phyloP scores from a whole-genome alignment of 1,140 invertebrate genomes.

The Musca vetustissima region DNA sequence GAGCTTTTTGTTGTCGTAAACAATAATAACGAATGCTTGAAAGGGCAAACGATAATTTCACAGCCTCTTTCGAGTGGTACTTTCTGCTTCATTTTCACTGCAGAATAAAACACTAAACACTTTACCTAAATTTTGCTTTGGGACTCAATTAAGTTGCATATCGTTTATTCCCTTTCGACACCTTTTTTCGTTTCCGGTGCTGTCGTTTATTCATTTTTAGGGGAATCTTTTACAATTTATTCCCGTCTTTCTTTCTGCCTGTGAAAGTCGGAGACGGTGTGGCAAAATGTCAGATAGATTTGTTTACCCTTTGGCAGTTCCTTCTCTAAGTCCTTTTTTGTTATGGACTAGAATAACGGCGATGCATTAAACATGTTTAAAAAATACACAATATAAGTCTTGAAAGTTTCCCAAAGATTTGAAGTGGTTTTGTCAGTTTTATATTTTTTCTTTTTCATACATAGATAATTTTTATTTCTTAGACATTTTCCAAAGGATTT shows the following conservation, averaged over 20 bases:
- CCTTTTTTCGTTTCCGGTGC: conserved; percentile 3
- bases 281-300: conserved; percentile 9
- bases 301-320: conserved; percentile 15
- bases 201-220: not conserved
- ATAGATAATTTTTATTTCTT: conserved; percentile 18
- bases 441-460: not conserved
- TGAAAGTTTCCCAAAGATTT: conserved; percentile 9
- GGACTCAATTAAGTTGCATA: conserved; percentile 13
- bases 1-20: not conserved
- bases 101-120: conserved; percentile 2
- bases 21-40: conserved; percentile 7
- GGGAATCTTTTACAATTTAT: conserved; percentile 7
- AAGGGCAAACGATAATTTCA: not conserved
- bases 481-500: not conserved
- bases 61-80: not conserved
- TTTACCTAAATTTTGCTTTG: conserved; percentile 13
- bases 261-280: not conserved
- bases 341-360: too few relatives aligned
- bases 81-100: not conserved
- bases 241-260: conserved; percentile 7
- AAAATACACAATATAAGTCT: too few relatives aligned
- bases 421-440: conserved; percentile 21
- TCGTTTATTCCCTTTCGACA: not conserved
- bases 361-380: not conserved
- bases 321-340: not conserved